Evolutionary conservation across 2,888 invertebrate genomes (phyloP).

Genomic region (Augiades crinisus): DNA sequence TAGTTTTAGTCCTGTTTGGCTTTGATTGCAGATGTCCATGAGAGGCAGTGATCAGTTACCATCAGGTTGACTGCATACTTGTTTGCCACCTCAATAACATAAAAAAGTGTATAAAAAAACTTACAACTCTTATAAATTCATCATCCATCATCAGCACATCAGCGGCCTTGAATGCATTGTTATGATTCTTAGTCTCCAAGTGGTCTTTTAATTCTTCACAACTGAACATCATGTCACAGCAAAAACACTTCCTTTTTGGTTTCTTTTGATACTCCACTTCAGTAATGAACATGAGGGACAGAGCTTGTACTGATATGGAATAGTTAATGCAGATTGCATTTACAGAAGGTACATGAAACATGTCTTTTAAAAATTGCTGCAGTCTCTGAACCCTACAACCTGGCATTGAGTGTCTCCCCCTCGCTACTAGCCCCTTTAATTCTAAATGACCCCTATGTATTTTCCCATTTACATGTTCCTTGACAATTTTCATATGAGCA

Average conservation of each 20-base stretch:
- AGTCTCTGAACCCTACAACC: slow-evolving; percentile 28
- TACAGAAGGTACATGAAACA: slow-evolving; percentile 28
- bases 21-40: too few species aligned
- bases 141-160: slow-evolving; percentile 36
- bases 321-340: slow-evolving; percentile 39
- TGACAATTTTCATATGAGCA: slow-evolving; percentile 43
- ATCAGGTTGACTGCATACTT: too few species aligned
- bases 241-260: slow-evolving; percentile 45
- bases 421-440: slow-evolving; percentile 39
- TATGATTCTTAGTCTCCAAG: slow-evolving; percentile 43
- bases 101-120: slow-evolving; percentile 5
- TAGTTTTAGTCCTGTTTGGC: too few species aligned
- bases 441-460: slow-evolving; percentile 48
- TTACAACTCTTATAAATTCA: slow-evolving; percentile 57
- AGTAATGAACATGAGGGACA: slow-evolving; percentile 43
- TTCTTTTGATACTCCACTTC: slow-evolving; percentile 36
- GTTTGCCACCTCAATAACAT: too few species aligned
- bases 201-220: slow-evolving; percentile 40
- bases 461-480: slow-evolving; percentile 45
- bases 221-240: slow-evolving; percentile 42
- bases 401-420: slow-evolving; percentile 34
- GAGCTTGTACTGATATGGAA: slow-evolving; percentile 34
- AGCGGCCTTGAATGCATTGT: slow-evolving; percentile 38
- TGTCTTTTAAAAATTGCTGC: slow-evolving; percentile 27
- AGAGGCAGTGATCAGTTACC: too few species aligned